Base-by-base conservation (phyloP, 2,797 vertebrate genomes). In the Simalia tracyae region DNA sequence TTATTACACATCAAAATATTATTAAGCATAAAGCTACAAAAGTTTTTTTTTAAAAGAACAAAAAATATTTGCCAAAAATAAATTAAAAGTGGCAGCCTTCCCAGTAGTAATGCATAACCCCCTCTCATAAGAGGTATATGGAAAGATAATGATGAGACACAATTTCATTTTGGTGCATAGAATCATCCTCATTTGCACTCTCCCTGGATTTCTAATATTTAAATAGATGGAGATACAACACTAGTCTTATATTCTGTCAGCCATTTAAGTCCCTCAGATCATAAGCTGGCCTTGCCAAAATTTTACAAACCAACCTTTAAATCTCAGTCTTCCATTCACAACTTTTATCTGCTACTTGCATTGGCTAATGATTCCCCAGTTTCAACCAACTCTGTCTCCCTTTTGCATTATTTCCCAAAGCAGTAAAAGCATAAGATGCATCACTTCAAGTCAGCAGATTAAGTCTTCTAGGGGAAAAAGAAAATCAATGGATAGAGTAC, bases 1-100 rank as follows among this genome's bases (percentile, higher is more conserved):
- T 63, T 15, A 36, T 57, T 36, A 57, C 59, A 28, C 19, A 36
- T 91, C n/a, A 86, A 59, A 42, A 17, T 54, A 0, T 50, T 72
- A 86, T 92, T 95, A 90, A 94, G 96, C 95, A 93, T 95, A 95
- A 96, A 95, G 92, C 95, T 95, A 96, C 91, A 95, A 96, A 96
- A 95, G 17, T 94, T 95, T 93, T 93, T 61, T 56, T 91, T 60
- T 85, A 9, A 4, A 91, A 60, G 12, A 87, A 57, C 42, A 10
- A 63, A 31, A 68, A 26, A 96, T 91, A 95, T 54, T 6, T 4
- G 46, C 93, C 84, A 91, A 92, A 14, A 93, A 96, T 96, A 96
- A 97, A 95, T 96, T 93, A 96, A 81, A 26, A 36, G 66, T n/a
- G 50, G 54, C 22, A 64, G 17, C 60, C 26, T 81, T 46, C 26